Evolutionary conservation across 2,113 vertebrate species (phyloP).

Genomic region (Motacilla alba): DNA sequence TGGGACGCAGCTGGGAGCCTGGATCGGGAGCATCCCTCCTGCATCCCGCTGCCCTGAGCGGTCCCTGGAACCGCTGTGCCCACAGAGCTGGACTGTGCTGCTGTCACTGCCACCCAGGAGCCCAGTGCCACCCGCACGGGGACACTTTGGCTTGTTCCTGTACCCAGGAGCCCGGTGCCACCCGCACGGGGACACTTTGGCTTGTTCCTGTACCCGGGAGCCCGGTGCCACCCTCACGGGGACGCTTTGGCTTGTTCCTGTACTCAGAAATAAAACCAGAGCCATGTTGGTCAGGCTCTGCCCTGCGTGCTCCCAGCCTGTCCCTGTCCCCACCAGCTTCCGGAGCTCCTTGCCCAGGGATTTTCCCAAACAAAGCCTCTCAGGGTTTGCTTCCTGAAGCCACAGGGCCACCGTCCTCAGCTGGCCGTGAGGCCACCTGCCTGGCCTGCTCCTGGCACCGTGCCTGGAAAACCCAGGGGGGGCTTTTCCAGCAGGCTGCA

Average conservation of each 20-base stretch:
- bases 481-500: accelerated
- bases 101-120: neutral
- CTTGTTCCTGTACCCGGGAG: neutral
- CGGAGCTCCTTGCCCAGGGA: neutral
- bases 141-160: neutral
- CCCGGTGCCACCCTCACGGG: too few species aligned
- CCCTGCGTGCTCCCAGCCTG: accelerated
- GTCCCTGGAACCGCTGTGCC: accelerated
- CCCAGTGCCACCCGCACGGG: neutral
- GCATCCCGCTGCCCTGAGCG: accelerated
- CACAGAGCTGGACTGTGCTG: accelerated
- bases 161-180: too few species aligned
- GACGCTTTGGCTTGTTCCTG: neutral
- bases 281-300: accelerated
- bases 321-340: neutral
- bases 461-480: neutral
- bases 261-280: neutral
- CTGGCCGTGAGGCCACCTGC: neutral
- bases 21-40: accelerated
- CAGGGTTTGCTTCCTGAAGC: neutral
- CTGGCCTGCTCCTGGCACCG: neutral
- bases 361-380: neutral
- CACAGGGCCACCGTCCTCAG: neutral
- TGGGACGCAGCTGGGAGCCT: neutral
- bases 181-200: neutral